phyloP scores from a whole-genome alignment of 2,888 invertebrate genomes.

The Aspidapion aeneum region DNA sequence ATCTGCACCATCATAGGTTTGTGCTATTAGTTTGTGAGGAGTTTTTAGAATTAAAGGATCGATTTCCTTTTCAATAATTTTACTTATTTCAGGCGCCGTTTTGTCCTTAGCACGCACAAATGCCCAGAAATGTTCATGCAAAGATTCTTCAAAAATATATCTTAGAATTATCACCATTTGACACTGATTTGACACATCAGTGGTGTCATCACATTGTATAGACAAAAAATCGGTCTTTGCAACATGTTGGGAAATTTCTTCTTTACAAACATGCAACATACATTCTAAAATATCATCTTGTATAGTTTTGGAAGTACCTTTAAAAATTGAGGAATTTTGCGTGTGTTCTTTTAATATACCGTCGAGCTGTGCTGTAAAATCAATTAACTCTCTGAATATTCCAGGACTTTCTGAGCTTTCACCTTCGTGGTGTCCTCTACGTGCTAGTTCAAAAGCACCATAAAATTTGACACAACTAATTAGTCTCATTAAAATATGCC shows the following conservation, averaged over 20 bases:
- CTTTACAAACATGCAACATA: slow-evolving; percentile 11
- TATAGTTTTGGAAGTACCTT: slow-evolving; percentile 20
- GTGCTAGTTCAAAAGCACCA: slow-evolving; percentile 12
- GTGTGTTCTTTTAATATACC: slow-evolving; percentile 10
- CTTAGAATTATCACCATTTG: no score
- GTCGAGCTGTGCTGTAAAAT: slow-evolving; percentile 21
- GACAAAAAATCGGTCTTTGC: no score
- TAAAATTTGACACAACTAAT: slow-evolving; percentile 13
- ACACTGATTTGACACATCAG: no score
- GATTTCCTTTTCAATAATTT: no score
- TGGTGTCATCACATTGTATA: no score
- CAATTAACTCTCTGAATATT: slow-evolving; percentile 17
- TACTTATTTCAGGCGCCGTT: no score
- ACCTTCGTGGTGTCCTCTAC: slow-evolving; percentile 30
- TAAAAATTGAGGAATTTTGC: slow-evolving; percentile 13
- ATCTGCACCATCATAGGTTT: no score
- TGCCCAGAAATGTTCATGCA: no score
- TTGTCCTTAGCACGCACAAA: no score
- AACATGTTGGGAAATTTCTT: slow-evolving; percentile 5
- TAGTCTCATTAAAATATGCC: slow-evolving; percentile 14
- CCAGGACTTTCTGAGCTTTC: slow-evolving; percentile 26
- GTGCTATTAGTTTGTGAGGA: no score
- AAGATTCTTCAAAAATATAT: no score
- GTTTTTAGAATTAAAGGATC: no score
- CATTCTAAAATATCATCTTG: slow-evolving; percentile 19